Conservation (phyloP, 1,140 invertebrate genomes). For the Diabrotica undecimpunctata region DNA sequence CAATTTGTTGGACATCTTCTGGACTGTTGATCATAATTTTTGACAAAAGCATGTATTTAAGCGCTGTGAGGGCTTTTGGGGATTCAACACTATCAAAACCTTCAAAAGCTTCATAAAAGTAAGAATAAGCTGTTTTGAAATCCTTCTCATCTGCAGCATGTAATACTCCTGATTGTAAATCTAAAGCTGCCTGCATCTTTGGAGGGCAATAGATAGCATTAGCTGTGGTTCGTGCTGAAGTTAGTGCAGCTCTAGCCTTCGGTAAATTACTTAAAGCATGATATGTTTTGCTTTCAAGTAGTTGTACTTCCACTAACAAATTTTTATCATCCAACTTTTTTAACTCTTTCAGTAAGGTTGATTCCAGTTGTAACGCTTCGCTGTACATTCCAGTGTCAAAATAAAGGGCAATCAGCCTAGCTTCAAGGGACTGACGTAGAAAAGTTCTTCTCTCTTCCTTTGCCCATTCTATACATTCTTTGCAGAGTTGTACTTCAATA, state of each 20-base stretch:
- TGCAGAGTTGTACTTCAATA: constrained; percentile 83
- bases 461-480: constrained; percentile 99
- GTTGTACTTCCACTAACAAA: constrained; percentile 91
- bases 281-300: constrained; percentile 98
- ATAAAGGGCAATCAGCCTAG: constrained; percentile 88
- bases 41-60: constrained; percentile 98
- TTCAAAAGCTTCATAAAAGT: constrained; percentile 99
- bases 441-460: constrained; percentile 97
- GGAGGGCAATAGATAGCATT: constrained; percentile 99
- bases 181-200: constrained; percentile 93
- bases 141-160: constrained; percentile 99
- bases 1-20: constrained; percentile 93
- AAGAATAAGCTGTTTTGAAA: constrained; percentile 99
- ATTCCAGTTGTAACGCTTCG: constrained; percentile 80
- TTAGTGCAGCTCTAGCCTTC: constrained; percentile 94
- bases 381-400: constrained; percentile 89
- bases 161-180: constrained; percentile 96
- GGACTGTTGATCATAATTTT: constrained; percentile 97
- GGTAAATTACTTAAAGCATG: constrained; percentile 95
- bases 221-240: constrained; percentile 96
- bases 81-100: constrained; percentile 95
- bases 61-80: constrained; percentile 84
- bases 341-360: constrained; percentile 85
- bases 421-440: constrained; percentile 92
- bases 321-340: constrained; percentile 99